These are phyloP conservation scores for Antigone vipio DNA, from an alignment of 2,113 vertebrate species.

Conservation along the genomic window DNA sequence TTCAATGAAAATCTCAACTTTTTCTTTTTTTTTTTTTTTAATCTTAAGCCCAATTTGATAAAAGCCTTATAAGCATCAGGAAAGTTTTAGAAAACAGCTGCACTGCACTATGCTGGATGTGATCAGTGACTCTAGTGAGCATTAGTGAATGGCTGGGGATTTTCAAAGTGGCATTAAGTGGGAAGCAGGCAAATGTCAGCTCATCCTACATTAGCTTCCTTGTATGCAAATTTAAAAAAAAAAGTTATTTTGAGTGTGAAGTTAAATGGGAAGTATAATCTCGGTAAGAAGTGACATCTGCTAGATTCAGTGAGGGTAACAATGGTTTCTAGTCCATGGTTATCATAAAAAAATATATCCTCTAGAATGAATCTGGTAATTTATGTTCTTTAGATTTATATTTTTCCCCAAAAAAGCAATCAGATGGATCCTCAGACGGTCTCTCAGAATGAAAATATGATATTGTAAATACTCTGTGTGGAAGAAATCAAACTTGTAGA, in stretches of 20 bases:
- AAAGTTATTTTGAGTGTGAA: background rate
- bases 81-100: background rate
- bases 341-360: background rate
- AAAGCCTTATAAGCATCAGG: background rate
- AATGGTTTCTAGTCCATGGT: background rate
- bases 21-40: background rate
- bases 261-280: background rate
- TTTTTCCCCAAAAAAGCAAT: background rate
- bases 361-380: background rate
- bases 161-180: background rate
- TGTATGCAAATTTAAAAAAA: background rate
- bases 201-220: background rate
- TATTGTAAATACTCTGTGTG: background rate
- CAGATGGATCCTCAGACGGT: background rate
- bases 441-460: background rate
- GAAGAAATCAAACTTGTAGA: background rate
- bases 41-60: background rate
- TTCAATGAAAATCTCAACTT: background rate
- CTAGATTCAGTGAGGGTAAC: background rate
- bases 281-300: background rate
- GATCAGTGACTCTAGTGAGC: background rate
- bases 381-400: background rate
- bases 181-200: background rate
- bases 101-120: background rate
- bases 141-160: background rate